These are phyloP conservation scores for Castor canadensis DNA, from an alignment of 2,113 vertebrate genomes.

Conservation along the genomic window DNA sequence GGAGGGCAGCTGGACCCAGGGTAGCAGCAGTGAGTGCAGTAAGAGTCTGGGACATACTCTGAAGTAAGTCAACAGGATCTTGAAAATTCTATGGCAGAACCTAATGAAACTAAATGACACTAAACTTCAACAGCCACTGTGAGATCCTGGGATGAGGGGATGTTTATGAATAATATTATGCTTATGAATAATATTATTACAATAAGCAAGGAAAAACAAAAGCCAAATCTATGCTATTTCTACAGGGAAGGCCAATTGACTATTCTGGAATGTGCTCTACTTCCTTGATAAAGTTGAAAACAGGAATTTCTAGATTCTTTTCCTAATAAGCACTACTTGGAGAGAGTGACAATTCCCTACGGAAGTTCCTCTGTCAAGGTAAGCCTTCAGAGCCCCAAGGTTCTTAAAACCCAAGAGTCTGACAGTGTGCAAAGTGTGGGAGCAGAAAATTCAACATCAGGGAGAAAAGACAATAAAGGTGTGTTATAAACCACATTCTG, in stretches of 20 bases:
- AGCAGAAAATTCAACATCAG: slow-evolving; percentile 25
- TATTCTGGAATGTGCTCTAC: background rate
- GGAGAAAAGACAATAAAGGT: slow-evolving; percentile 27
- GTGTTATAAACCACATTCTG: slow-evolving; percentile 14
- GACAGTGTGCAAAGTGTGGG: background rate
- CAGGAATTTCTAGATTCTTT: background rate
- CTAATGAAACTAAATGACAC: background rate
- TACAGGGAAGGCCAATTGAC: background rate
- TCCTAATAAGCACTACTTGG: background rate
- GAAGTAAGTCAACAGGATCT: background rate
- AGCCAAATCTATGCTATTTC: background rate
- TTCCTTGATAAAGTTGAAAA: background rate
- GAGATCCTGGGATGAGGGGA: background rate
- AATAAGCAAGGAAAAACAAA: slow-evolving; percentile 15
- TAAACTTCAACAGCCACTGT: background rate
- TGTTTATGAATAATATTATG: background rate
- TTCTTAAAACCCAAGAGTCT: background rate
- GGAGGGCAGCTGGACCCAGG: background rate
- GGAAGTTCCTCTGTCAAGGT: slow-evolving; percentile 36
- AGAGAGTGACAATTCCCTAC: background rate
- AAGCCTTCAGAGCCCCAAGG: background rate
- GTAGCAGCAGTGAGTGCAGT: background rate
- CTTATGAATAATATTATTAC: slow-evolving; percentile 35
- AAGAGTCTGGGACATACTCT: background rate
- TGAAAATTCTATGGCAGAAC: slow-evolving; percentile 21